Evolutionary conservation across 2,113 vertebrate species (phyloP), one percentile per base, ranked within the genome.

Genomic region (Periophthalmodon schlosseri): DNA sequence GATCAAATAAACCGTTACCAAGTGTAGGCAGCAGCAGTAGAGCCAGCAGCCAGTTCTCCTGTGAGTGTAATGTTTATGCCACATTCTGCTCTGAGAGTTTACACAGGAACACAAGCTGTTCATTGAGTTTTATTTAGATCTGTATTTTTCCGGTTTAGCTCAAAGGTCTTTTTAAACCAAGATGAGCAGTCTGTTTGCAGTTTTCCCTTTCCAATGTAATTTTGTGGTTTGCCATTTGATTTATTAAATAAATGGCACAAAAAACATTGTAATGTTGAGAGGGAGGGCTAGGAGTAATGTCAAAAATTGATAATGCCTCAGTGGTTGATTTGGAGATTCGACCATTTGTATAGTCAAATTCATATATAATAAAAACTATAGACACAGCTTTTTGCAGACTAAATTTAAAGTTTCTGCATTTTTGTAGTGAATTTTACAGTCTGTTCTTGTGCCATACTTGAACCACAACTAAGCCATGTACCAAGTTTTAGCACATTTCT

Each of bases 21-120:
- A n/a, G 34, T n/a, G 33, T 36, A 39, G 10, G 63, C 33, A 65
- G 63, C 16, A 36, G 28, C 2, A 28, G 21, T 13, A 60, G 57
- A 12, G 9, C 39, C 39, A 44, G 39, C 39, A 44, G 39, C 39
- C 39, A 8, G 8, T 28, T 12, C 23, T 58, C 12, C 56, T 58
- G 52, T 10, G 15, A n/a, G 5, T 20, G 12, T 5, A 61, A 33
- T 16, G 58, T 61, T 61, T 61, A 61, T 28, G 24, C 23, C 21
- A 24, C 12, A n/a, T 61, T 24, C 52, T 18, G 15, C 13, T 28
- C 14, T 61, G 12, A 63, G 60, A 63, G 60, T 63, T 63, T 34
- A 63, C 28, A 18, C 60, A 34, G 60, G 60, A 34, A 63, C 60
- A 63, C 60, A 63, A 63, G 60, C 60, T 63, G 60, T 34, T 63